Percentiles rank a stretch among this genome's conserved stretches.
Conservation (phyloP, 2,888 invertebrate species). For the Chloroclystis v-ata region DNA sequence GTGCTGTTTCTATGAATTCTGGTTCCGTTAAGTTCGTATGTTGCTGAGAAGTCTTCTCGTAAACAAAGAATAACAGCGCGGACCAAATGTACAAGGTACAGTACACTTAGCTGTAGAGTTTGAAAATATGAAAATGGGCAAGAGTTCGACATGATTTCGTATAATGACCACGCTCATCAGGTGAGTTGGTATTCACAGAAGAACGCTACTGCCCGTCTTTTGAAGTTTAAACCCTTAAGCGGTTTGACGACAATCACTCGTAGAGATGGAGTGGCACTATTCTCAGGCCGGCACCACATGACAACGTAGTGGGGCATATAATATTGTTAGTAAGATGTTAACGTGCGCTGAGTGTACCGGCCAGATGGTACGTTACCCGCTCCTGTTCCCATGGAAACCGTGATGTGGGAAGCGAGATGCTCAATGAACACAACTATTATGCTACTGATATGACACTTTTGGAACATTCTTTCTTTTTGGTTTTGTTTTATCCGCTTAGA, state of each 20-base stretch:
- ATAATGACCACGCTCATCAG: no score
- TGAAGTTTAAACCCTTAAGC: no score
- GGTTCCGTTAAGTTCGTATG: constrained; percentile 4
- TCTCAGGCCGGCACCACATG: no score
- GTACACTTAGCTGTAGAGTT: neutral
- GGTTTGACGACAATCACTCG: no score
- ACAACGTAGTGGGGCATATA: no score
- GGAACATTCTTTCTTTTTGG: neutral
- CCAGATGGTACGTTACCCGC: constrained; percentile 6
- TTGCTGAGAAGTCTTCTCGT: constrained; percentile 3
- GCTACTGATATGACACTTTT: neutral
- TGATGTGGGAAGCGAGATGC: constrained; percentile 16
- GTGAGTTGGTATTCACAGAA: no score
- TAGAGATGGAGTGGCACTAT: no score
- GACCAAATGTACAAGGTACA: constrained; percentile 1
- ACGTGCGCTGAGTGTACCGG: neutral
- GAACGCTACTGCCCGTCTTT: no score
- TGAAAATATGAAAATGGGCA: no score
- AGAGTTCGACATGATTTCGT: no score
- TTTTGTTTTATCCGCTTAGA: no score
- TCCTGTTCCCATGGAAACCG: constrained; percentile 18
- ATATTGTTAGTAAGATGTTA: no score
- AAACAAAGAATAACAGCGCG: constrained; percentile 20
- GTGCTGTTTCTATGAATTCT: neutral
- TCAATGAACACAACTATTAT: neutral